These are phyloP conservation scores for Microplitis mediator DNA, from an alignment of 1,140 invertebrate species.

Conservation along the genomic window DNA sequence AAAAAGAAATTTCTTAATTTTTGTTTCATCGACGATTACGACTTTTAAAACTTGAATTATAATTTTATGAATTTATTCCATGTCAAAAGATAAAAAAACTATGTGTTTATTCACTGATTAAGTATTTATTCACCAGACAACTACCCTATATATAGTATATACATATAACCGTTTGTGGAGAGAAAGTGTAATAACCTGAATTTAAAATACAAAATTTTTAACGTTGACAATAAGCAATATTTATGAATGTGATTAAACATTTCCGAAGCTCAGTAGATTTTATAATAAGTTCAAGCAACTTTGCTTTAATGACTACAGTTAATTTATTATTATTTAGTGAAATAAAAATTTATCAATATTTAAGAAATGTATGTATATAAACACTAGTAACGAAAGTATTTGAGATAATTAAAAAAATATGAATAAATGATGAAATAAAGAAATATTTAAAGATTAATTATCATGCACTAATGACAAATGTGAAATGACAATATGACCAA, in stretches of 20 bases:
- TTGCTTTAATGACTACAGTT: constrained; percentile 17
- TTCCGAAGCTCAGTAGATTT: constrained; percentile 20
- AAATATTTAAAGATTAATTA: constrained; percentile 29
- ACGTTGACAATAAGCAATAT: background rate
- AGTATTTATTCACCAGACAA: no score
- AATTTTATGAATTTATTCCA: no score
- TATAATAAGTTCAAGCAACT: background rate
- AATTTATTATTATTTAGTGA: constrained; percentile 25
- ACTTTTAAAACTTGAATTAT: no score
- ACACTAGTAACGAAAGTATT: constrained; percentile 29
- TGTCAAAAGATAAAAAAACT: no score
- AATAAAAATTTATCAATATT: constrained; percentile 22
- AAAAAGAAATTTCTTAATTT: no score
- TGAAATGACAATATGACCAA: constrained; percentile 47
- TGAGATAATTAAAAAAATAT: constrained; percentile 9
- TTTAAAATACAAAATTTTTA: background rate
- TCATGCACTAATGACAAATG: constrained; percentile 37
- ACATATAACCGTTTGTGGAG: background rate
- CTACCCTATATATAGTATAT: no score
- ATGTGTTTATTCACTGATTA: no score
- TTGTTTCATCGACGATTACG: no score
- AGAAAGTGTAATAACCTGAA: background rate
- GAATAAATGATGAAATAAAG: constrained; percentile 29
- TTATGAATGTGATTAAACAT: background rate
- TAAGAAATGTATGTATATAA: constrained; percentile 8